These are phyloP conservation scores for Brachynemurus nebulosus DNA, from an alignment of 2,888 invertebrate species.

Conservation along the genomic window DNA sequence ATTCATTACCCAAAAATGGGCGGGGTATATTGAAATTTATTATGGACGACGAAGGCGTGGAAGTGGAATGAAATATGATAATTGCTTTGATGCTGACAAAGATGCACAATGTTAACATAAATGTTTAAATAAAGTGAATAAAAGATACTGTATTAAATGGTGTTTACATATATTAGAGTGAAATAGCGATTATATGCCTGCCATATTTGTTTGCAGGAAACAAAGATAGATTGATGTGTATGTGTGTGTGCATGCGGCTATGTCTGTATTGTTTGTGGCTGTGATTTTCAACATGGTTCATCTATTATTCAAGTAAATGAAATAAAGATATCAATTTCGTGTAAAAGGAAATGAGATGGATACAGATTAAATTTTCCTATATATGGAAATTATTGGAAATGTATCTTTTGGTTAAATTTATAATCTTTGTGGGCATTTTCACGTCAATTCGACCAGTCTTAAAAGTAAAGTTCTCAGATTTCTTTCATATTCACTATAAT, in stretches of 20 bases:
- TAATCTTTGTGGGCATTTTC: background rate
- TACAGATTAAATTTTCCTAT: background rate
- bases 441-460: too few relatives aligned
- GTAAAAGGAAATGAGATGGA: background rate
- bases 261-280: too few relatives aligned
- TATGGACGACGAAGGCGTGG: constrained; percentile 2
- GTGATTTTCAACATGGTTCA: too few relatives aligned
- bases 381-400: background rate
- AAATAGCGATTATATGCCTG: background rate
- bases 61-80: constrained; percentile 1
- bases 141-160: background rate
- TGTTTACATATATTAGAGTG: too few relatives aligned
- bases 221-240: too few relatives aligned
- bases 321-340: background rate
- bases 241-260: too few relatives aligned
- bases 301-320: constrained; percentile 1
- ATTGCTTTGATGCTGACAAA: background rate
- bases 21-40: background rate
- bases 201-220: too few relatives aligned
- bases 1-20: constrained; percentile 1
- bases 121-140: background rate
- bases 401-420: background rate
- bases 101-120: background rate
- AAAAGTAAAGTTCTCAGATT: too few relatives aligned
- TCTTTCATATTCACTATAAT: too few relatives aligned